Evolutionary conservation across 2,797 vertebrate species (phyloP).

Genomic region (Argentina silus): DNA sequence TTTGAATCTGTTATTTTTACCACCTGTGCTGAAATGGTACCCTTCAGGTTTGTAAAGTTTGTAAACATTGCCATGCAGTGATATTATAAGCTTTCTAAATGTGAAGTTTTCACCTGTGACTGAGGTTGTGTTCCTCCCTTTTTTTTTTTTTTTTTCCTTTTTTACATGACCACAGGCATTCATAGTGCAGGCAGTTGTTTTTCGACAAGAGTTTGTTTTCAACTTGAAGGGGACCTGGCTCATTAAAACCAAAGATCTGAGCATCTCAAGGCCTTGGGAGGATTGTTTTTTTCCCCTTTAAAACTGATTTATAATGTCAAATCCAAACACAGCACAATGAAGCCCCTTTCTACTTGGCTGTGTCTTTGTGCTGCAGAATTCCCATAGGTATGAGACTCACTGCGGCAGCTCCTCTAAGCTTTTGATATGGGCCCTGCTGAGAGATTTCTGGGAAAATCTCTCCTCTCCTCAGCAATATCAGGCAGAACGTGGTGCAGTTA

Average conservation of each 20-base stretch:
- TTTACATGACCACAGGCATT: conserved; percentile 7
- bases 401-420: conserved; percentile 46
- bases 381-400: conserved; percentile 50
- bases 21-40: conserved; percentile 13
- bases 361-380: conserved; percentile 50
- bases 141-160: conserved; percentile 13
- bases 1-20: conserved; percentile 12
- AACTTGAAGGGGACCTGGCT: conserved; percentile 22
- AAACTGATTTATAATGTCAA: conserved; percentile 53
- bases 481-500: conserved; percentile 33
- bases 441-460: conserved; percentile 55
- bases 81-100: conserved; percentile 2
- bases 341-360: conserved; percentile 44
- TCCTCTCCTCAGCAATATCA: conserved; percentile 47
- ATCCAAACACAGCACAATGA: conserved; percentile 43
- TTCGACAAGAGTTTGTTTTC: background rate
- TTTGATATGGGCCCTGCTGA: conserved; percentile 53
- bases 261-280: conserved; percentile 24
- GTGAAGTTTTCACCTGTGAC: conserved; percentile 7
- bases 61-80: conserved; percentile 13
- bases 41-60: conserved; percentile 14
- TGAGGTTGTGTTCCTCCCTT: background rate
- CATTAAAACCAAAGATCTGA: conserved; percentile 40
- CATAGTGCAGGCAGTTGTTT: background rate
- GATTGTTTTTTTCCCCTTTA: conserved; percentile 37